These are phyloP conservation scores for Metallyticus violacea DNA, from an alignment of 2,888 invertebrate species.

Conservation along the genomic window DNA sequence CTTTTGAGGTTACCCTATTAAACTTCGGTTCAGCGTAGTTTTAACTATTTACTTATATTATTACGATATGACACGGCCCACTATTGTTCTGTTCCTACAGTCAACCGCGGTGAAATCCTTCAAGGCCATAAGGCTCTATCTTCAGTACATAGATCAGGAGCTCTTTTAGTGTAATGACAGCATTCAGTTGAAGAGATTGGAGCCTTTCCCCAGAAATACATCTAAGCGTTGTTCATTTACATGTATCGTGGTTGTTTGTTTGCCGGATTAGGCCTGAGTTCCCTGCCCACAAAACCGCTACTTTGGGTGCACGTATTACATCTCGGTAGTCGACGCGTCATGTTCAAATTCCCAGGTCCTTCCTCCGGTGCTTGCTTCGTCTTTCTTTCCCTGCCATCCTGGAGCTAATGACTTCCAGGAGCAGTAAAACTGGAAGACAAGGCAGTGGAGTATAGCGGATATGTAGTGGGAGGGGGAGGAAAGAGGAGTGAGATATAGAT, in stretches of 20 bases:
- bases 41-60: no score
- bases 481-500: not conserved
- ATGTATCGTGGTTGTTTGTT: not conserved
- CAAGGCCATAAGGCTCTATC: no score
- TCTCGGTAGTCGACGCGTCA: not conserved
- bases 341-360: constrained; percentile 10
- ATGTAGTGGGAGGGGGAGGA: not conserved
- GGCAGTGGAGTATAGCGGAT: not conserved
- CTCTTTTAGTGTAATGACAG: not conserved
- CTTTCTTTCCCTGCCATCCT: constrained; percentile 6
- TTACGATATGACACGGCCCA: no score
- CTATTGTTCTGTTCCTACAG: no score
- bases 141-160: no score
- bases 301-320: not conserved
- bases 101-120: no score
- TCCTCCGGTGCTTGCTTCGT: not conserved
- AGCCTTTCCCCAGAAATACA: not conserved
- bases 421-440: constrained; percentile 25
- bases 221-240: not conserved
- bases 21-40: no score
- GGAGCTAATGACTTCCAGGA: constrained; percentile 28
- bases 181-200: not conserved
- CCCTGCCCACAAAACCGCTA: not conserved
- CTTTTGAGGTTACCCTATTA: no score
- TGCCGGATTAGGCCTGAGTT: not conserved